These are phyloP conservation scores for Deilephila elpenor DNA, from an alignment of 2,888 invertebrate genomes.

Conservation along the genomic window DNA sequence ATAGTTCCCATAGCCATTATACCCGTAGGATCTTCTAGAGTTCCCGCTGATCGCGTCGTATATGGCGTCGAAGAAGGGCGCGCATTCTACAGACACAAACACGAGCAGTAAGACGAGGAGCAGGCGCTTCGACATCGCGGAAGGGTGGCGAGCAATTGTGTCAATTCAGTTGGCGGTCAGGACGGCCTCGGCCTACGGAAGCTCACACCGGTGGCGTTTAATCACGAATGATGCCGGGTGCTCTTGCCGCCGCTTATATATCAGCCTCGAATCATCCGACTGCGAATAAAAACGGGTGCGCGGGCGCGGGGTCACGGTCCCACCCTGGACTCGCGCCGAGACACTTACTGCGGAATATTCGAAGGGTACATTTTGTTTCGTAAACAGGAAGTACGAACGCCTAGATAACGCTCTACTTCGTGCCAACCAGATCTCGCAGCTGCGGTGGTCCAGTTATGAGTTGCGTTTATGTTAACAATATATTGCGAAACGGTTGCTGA, in stretches of 20 bases:
- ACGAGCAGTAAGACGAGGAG: constrained; percentile 56
- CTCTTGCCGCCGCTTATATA: constrained; percentile 76
- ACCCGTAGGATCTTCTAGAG: constrained; percentile 69
- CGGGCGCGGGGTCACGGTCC: constrained; percentile 79
- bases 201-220: constrained; percentile 73
- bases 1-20: constrained; percentile 61
- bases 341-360: constrained; percentile 59
- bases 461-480: constrained; percentile 24
- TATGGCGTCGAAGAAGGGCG: constrained; percentile 79
- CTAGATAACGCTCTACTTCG: constrained; percentile 37
- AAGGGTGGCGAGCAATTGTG: constrained; percentile 74
- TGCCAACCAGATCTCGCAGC: constrained; percentile 33
- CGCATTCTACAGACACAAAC: constrained; percentile 53
- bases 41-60: constrained; percentile 78
- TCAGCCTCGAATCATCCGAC: constrained; percentile 82
- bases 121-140: constrained; percentile 72
- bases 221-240: constrained; percentile 81
- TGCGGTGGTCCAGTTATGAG: constrained; percentile 24
- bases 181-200: constrained; percentile 74
- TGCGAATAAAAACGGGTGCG: constrained; percentile 69
- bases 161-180: constrained; percentile 78
- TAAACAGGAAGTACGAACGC: constrained; percentile 57
- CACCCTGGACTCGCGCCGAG: constrained; percentile 75
- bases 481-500: constrained; percentile 5
- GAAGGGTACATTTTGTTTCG: constrained; percentile 57